Evolutionary conservation across 2,888 invertebrate species (phyloP).

Genomic region (Eledona agricola): DNA sequence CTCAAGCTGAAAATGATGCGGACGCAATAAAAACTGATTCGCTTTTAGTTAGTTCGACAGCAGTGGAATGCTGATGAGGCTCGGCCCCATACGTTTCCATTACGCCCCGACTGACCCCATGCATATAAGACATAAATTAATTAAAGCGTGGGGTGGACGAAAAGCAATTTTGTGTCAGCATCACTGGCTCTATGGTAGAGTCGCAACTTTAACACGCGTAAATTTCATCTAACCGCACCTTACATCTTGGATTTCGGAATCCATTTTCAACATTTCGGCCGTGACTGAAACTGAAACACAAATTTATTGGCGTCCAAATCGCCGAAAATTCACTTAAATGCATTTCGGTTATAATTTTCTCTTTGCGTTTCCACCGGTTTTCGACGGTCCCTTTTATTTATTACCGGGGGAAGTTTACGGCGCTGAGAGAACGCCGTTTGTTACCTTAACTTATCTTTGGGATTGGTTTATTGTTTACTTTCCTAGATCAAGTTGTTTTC

Average conservation of each 20-base stretch:
- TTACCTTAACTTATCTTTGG: no score
- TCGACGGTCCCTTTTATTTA: conserved; percentile 44
- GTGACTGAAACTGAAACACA: conserved; percentile 27
- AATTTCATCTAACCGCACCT: conserved; percentile 8
- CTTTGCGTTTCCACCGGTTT: conserved; percentile 42
- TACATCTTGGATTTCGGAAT: conserved; percentile 9
- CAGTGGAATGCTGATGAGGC: conserved; percentile 4
- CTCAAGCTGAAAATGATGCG: no score
- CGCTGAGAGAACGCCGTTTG: not conserved
- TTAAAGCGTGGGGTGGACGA: conserved; percentile 23
- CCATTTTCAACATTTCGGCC: conserved; percentile 12
- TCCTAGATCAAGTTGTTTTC: no score
- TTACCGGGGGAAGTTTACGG: conserved; percentile 6
- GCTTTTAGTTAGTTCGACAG: conserved; percentile 7
- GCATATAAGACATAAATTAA: conserved; percentile 33
- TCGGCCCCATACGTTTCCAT: conserved; percentile 16
- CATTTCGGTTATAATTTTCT: conserved; percentile 47
- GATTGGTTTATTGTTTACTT: no score
- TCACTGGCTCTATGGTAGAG: conserved; percentile 6
- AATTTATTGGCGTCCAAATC: conserved; percentile 45
- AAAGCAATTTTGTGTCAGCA: conserved; percentile 23
- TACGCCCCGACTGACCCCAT: conserved; percentile 20
- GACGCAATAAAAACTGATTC: no score
- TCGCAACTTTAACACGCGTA: no score
- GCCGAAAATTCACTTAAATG: conserved; percentile 47